Conservation (phyloP, 2,888 invertebrate species). For the Chrysodeixis includens region DNA sequence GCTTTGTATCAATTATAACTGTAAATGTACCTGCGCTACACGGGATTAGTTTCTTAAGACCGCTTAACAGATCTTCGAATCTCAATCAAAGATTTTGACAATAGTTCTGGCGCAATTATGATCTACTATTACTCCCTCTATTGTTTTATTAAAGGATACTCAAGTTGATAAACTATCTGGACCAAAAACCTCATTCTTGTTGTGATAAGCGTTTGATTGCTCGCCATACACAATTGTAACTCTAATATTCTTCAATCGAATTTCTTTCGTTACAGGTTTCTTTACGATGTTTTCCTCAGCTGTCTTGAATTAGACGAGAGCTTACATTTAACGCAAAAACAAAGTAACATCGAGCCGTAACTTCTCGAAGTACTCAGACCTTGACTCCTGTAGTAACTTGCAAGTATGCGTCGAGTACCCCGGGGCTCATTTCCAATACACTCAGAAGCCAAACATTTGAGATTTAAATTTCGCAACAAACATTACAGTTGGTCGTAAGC, state of each 20-base stretch:
- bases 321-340: background rate
- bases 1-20: slow-evolving; percentile 17
- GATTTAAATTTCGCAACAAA: slow-evolving; percentile 56
- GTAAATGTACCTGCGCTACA: slow-evolving; percentile 16
- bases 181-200: background rate
- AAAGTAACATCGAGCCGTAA: slow-evolving; percentile 1
- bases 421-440: slow-evolving; percentile 75
- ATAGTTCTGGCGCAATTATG: background rate
- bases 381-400: background rate
- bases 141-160: too few relatives aligned
- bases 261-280: background rate
- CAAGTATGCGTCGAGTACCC: slow-evolving; percentile 1
- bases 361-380: background rate
- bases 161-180: too few relatives aligned
- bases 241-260: background rate
- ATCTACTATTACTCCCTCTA: too few relatives aligned
- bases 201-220: background rate
- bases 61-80: background rate
- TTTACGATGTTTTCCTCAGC: background rate
- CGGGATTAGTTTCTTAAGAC: background rate
- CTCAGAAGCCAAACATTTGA: slow-evolving; percentile 64
- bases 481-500: slow-evolving; percentile 54
- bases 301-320: background rate
- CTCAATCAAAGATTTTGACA: background rate
- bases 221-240: background rate